Percentiles rank a stretch among this genome's conserved stretches.
These are phyloP conservation scores for Paragorgia papillata DNA, from an alignment of 92 coral and sea anemone genomes.

Conservation along the genomic window DNA sequence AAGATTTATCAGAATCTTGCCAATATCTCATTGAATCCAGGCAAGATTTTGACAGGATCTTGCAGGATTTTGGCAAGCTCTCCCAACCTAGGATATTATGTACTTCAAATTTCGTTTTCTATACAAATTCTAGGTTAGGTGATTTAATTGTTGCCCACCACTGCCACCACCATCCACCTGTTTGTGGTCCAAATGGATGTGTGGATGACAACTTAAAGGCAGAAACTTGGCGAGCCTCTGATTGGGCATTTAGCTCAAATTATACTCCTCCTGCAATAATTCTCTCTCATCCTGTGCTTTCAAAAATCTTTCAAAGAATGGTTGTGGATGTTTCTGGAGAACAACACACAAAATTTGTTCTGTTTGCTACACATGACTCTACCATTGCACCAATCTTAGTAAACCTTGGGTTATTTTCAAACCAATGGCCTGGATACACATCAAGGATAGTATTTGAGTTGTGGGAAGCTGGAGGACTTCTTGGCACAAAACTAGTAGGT, in stretches of 20 bases:
- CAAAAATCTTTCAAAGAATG: conserved; percentile 82
- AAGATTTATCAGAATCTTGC: no score
- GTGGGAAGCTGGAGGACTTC: conserved; percentile 58
- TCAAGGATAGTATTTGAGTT: conserved; percentile 85
- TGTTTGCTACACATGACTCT: conserved; percentile 85
- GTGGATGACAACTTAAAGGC: conserved; percentile 59
- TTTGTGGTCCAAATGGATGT: conserved; percentile 85
- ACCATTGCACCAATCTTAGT: conserved; percentile 70
- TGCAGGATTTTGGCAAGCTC: no score
- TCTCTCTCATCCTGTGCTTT: conserved; percentile 66
- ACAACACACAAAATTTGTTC: conserved; percentile 68
- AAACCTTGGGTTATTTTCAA: conserved; percentile 67
- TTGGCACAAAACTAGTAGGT: conserved; percentile 13
- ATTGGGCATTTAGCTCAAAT: conserved; percentile 69
- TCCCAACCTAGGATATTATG: no score
- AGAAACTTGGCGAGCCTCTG: conserved; percentile 53
- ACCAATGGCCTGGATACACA: conserved; percentile 74
- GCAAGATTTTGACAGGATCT: no score
- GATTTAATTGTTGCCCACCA: conserved; percentile 69
- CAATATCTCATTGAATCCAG: no score
- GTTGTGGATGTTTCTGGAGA: conserved; percentile 47
- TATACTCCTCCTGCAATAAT: conserved; percentile 67
- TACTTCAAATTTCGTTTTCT: neutral
- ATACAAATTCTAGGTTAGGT: conserved; percentile 55
- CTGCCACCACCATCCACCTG: conserved; percentile 71